Conservation (phyloP, 1,140 invertebrate species). For the Eubasilissa regina region DNA sequence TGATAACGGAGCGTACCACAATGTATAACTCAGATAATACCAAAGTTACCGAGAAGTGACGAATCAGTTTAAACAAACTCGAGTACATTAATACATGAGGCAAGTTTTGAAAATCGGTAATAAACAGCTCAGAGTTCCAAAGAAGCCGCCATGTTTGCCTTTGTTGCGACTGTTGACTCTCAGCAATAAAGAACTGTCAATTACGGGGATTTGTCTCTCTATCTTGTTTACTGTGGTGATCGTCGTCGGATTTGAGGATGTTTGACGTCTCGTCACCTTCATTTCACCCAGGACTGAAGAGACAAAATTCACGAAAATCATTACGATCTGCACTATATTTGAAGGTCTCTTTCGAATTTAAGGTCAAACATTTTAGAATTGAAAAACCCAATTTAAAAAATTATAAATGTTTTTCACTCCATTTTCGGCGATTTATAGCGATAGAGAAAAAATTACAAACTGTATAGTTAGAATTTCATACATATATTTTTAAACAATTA, state of each 20-base stretch:
- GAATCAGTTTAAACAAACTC: conserved; percentile 30
- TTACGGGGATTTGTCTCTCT: conserved; percentile 29
- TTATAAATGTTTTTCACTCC: too few relatives aligned
- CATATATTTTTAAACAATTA: too few relatives aligned
- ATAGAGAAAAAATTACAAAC: too few relatives aligned
- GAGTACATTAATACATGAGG: not conserved
- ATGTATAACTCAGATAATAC: conserved; percentile 4
- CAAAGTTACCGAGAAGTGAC: not conserved
- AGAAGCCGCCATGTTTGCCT: conserved; percentile 27
- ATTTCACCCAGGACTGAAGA: not conserved
- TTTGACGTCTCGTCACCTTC: conserved; percentile 40
- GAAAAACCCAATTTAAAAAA: too few relatives aligned
- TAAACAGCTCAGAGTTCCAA: conserved; percentile 23
- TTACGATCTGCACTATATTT: too few relatives aligned
- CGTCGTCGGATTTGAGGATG: conserved; percentile 17
- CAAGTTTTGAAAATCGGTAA: conserved; percentile 31
- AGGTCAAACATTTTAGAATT: too few relatives aligned
- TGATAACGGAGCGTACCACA: not conserved
- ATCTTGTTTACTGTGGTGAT: conserved; percentile 22
- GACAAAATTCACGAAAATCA: too few relatives aligned
- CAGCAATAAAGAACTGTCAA: conserved; percentile 32
- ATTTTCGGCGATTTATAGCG: too few relatives aligned
- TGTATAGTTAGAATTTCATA: too few relatives aligned
- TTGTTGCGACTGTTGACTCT: not conserved
- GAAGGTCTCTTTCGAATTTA: too few relatives aligned